Evolutionary conservation across 2,888 invertebrate genomes (phyloP).

Genomic region (Thymelicus lineola): DNA sequence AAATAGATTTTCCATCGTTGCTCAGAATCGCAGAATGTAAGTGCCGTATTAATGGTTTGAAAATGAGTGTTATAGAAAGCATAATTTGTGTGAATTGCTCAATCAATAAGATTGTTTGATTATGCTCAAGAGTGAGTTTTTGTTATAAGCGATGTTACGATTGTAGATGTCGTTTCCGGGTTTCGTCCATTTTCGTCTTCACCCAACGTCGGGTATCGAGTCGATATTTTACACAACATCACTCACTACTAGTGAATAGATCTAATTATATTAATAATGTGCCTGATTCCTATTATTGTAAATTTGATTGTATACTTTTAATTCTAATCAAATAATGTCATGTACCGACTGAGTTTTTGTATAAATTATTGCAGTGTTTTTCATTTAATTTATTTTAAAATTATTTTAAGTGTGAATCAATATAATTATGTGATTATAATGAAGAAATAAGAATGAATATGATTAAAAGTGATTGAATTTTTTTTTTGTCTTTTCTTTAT

Average conservation of each 20-base stretch:
- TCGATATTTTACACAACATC: slow-evolving; percentile 58
- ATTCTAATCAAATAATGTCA: slow-evolving; percentile 81
- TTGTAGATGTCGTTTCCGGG: slow-evolving; percentile 55
- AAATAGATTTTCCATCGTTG: slow-evolving; percentile 62
- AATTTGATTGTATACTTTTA: slow-evolving; percentile 79
- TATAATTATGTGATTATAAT: slow-evolving; percentile 83
- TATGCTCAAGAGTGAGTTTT: slow-evolving; percentile 79
- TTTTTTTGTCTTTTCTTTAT: slow-evolving; percentile 40
- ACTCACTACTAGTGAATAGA: slow-evolving; percentile 75
- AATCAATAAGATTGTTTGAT: slow-evolving; percentile 74
- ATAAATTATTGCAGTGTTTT: slow-evolving; percentile 83
- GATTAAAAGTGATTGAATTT: slow-evolving; percentile 75
- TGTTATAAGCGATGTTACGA: slow-evolving; percentile 67
- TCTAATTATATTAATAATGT: slow-evolving; percentile 69
- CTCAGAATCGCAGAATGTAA: slow-evolving; percentile 52
- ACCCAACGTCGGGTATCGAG: slow-evolving; percentile 51
- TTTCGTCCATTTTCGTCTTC: slow-evolving; percentile 61
- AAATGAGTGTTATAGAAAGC: slow-evolving; percentile 37
- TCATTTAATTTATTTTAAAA: slow-evolving; percentile 82
- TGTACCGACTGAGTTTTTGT: slow-evolving; percentile 81
- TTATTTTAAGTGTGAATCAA: slow-evolving; percentile 82
- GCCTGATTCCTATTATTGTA: slow-evolving; percentile 85
- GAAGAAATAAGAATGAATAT: slow-evolving; percentile 81
- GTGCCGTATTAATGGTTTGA: slow-evolving; percentile 26
- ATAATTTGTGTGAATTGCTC: slow-evolving; percentile 69